Base-by-base conservation (phyloP, 2,888 invertebrate species). In the Scaptomyza polygonia region DNA sequence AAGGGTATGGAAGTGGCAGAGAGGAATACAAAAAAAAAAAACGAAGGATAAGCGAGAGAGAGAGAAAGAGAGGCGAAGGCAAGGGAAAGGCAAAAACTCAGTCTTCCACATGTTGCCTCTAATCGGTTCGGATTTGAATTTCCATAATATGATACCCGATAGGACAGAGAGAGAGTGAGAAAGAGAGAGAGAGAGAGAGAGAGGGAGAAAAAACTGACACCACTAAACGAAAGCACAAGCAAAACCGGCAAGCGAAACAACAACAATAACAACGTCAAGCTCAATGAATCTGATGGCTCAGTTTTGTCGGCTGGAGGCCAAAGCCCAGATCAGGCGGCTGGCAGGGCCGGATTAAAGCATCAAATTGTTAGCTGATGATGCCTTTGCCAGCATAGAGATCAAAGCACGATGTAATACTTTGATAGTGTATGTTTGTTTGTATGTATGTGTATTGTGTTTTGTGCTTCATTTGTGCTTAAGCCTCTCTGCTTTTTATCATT, bases 51-150 rank as follows among this genome's bases (percentile, higher is more conserved):
- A 25, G 45, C 5, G 25, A 34, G 18, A 27, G 40, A 30, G 32
- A 16, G 14, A 30, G 32, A 29, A 12, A 18, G 11, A 29, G 29
- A 21, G n/a, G 55, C 29, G 42, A 27, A 67, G 69, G 55, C 29
- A 45, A 29, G 16, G 16, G 55, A 45, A 29, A 21, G 16, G 55
- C 29, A 45, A 27, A 67, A 71, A 65, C 62, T 67, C 71, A 73
- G 75, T 75, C 69, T 70, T 79, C 67, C 86, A 83, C 83, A 86
- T 86, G 80, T 77, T 79, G 79, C 77, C 68, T 77, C 73, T 82
- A 86, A 88, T 87, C 83, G 83, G 67, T 79, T 70, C 69, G 73
- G 79, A 86, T 80, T 74, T 71, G 86, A 80, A 87, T 87, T 87
- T 87, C 88, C 88, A 88, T 88, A 88, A 86, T 72, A 82, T 66